Evolutionary conservation across 2,888 invertebrate genomes (phyloP).

Genomic region (Uropetala carovei): DNA sequence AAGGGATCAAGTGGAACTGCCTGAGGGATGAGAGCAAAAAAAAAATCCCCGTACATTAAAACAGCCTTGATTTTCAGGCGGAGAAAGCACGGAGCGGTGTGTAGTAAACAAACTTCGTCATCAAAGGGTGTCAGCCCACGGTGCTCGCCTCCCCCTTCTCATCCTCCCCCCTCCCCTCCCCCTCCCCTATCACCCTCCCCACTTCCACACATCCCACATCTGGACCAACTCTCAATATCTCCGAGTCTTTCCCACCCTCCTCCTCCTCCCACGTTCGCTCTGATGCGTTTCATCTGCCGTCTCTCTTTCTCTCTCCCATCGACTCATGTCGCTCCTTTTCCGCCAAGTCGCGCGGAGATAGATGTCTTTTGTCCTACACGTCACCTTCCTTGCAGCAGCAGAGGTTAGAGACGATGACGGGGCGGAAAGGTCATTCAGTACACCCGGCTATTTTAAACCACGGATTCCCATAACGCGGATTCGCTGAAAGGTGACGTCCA

Average conservation of each 20-base stretch:
- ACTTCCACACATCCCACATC: not conserved
- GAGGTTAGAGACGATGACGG: no score
- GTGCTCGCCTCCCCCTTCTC: not conserved
- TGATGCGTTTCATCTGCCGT: not conserved
- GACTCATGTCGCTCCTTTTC: no score
- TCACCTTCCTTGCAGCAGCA: no score
- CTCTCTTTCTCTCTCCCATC: not conserved
- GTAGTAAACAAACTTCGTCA: slow-evolving; percentile 2
- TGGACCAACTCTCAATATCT: not conserved
- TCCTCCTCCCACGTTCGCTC: not conserved
- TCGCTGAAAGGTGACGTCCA: no score
- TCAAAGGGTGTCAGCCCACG: not conserved
- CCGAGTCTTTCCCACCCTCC: no score
- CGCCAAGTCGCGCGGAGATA: no score
- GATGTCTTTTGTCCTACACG: no score
- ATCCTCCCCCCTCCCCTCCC: not conserved
- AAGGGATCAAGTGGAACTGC: slow-evolving; percentile 7
- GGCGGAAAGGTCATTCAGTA: no score
- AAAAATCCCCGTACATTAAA: not conserved
- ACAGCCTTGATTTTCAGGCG: slow-evolving; percentile 27
- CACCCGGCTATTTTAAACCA: no score
- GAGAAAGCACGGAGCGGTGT: not conserved
- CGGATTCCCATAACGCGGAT: no score
- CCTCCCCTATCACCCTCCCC: not conserved
- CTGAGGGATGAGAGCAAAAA: not conserved